A percentile compares a stretch with the other conserved stretches of the same genome.
Evolutionary conservation across 2,113 vertebrate genomes (phyloP).

Genomic region (Zingel zingel): DNA sequence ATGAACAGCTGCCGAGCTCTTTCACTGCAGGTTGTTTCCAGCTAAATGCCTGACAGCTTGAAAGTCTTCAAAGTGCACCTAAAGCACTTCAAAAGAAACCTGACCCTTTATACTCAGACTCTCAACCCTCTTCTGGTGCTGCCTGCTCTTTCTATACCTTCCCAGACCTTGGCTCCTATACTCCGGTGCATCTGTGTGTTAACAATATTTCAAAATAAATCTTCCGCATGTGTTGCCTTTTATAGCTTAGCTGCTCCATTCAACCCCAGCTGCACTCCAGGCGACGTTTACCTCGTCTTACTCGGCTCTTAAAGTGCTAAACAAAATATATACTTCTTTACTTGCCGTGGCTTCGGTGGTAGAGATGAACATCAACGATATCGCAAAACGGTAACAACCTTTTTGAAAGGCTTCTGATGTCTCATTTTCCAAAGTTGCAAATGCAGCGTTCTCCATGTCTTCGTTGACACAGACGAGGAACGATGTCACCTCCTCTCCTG

Average conservation of each 20-base stretch:
- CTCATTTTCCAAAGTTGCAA: background rate
- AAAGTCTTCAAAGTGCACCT: background rate
- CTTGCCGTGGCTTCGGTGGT: conserved; percentile 20
- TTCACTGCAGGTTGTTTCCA: conserved; percentile 1
- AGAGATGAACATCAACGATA: conserved; percentile 7
- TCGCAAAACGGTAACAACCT: conserved; percentile 12
- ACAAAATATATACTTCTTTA: background rate
- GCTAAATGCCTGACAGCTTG: background rate
- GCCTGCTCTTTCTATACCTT: conserved; percentile 33
- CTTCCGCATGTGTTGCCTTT: conserved; percentile 76
- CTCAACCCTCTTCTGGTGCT: background rate
- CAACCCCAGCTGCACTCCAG: conserved; percentile 38
- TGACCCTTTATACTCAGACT: conserved; percentile 3
- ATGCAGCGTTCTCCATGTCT: background rate
- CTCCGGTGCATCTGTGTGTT: conserved; percentile 49
- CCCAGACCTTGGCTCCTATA: conserved; percentile 28
- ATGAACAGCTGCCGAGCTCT: background rate
- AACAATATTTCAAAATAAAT: conserved; percentile 40
- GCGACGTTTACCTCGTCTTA: conserved; percentile 30
- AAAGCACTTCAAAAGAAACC: conserved; percentile 12
- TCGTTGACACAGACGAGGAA: background rate
- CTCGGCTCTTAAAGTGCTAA: conserved; percentile 5
- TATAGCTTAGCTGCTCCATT: conserved; percentile 53
- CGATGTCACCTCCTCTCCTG: conserved; percentile 45
- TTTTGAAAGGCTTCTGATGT: conserved; percentile 19